Evolutionary conservation across 2,888 invertebrate species (phyloP).

Genomic region (Dryococelus australis): DNA sequence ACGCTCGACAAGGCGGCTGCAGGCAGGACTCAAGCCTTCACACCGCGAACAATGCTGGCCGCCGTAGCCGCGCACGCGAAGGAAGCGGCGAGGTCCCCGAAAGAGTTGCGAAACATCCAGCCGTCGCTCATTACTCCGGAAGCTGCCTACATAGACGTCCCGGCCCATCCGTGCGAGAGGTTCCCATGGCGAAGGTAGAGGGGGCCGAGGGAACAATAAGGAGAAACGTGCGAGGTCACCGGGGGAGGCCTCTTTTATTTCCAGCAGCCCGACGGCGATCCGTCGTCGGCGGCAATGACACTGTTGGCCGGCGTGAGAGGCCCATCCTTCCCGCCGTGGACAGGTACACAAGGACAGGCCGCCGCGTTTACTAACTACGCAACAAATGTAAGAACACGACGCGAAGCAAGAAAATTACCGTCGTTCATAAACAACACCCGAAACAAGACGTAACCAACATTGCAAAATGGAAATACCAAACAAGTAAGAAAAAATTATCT

Average conservation of each 20-base stretch:
- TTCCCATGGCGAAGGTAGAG: not conserved
- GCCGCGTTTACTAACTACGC: too few relatives aligned
- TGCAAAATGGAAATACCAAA: too few relatives aligned
- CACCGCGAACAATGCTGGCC: not conserved
- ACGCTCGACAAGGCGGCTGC: too few relatives aligned
- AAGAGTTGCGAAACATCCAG: not conserved
- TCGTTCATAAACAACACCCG: too few relatives aligned
- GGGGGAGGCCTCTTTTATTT: too few relatives aligned
- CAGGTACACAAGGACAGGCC: too few relatives aligned
- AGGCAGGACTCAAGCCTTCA: not conserved
- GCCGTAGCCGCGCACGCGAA: not conserved
- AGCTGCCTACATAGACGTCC: not conserved
- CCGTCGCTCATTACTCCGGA: not conserved
- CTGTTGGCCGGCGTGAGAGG: not conserved
- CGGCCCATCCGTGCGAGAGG: not conserved
- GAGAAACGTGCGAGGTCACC: not conserved
- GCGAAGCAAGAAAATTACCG: too few relatives aligned
- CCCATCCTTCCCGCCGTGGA: not conserved
- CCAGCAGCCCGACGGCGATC: not conserved
- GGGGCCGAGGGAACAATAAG: not conserved
- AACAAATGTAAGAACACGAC: too few relatives aligned
- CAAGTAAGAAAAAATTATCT: too few relatives aligned
- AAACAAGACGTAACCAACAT: too few relatives aligned
- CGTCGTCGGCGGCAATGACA: not conserved
- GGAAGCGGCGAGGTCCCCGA: not conserved